Conservation (phyloP, 2,113 vertebrate species). For the Illadopsis cleaveri region DNA sequence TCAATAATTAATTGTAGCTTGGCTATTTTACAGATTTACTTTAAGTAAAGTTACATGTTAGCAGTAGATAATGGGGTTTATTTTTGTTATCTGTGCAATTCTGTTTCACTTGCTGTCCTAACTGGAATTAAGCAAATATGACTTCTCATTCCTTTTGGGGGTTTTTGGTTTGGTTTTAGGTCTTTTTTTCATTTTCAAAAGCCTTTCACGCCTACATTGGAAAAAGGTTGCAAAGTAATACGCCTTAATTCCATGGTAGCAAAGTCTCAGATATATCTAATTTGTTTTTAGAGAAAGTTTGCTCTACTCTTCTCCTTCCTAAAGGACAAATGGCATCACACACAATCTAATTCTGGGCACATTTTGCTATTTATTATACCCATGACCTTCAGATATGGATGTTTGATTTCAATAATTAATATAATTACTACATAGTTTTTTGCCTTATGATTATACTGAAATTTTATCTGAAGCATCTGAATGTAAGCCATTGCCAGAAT, state of each 20-base stretch:
- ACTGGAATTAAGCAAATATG: neutral
- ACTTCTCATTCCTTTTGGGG: neutral
- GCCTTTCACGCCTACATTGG: neutral
- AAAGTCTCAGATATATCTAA: neutral
- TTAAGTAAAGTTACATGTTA: neutral
- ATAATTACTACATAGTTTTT: neutral
- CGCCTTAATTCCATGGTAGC: neutral
- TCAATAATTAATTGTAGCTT: neutral
- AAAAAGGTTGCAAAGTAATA: neutral
- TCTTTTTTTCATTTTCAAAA: neutral
- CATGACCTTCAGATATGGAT: neutral
- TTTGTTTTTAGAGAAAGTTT: neutral
- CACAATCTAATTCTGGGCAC: neutral
- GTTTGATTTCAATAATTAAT: neutral
- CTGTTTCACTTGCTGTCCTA: neutral
- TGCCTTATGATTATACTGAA: neutral
- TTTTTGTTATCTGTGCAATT: neutral
- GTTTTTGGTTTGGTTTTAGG: neutral
- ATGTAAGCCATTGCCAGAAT: neutral
- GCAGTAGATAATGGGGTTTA: neutral
- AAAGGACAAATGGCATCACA: neutral
- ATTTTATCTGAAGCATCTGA: neutral
- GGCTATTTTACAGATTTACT: neutral
- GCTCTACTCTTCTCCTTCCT: neutral
- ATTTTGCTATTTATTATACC: neutral